A percentile compares a stretch with the other conserved stretches of the same genome.
phyloP scores from a whole-genome alignment of 2,797 vertebrate species.

The Sibirionetta formosa region DNA sequence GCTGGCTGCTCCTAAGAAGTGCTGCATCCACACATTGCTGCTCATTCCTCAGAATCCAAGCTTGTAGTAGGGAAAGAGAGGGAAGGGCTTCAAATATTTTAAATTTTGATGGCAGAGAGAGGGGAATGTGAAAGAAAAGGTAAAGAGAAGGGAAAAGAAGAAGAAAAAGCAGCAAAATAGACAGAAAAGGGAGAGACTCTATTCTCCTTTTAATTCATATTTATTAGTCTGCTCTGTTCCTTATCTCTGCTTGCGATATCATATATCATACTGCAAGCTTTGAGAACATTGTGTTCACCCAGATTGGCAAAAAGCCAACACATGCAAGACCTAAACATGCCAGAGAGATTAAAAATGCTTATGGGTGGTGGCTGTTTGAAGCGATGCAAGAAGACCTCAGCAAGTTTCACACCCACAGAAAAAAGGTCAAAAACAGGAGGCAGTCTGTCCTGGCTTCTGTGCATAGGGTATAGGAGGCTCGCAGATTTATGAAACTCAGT shows the following conservation, averaged over 20 bases:
- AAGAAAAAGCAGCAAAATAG: background rate
- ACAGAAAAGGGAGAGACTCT: background rate
- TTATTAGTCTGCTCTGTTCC: background rate
- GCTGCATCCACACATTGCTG: background rate
- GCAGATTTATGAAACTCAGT: background rate
- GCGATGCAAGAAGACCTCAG: background rate
- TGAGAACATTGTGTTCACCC: background rate
- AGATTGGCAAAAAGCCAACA: background rate
- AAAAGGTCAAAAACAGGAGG: background rate
- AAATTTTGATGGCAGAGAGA: background rate
- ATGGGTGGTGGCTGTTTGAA: background rate
- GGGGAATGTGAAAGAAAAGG: background rate
- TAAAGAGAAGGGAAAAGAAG: background rate
- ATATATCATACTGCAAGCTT: background rate
- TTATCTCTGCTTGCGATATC: slow-evolving; percentile 6
- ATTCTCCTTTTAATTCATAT: background rate
- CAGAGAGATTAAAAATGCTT: background rate
- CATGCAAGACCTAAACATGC: background rate
- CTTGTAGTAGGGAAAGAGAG: background rate
- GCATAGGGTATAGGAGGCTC: background rate
- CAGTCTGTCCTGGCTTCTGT: background rate
- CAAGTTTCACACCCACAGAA: background rate
- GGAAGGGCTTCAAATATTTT: background rate
- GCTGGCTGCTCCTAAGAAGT: background rate
- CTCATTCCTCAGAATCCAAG: background rate